Percentiles rank a stretch among this genome's conserved stretches.
Evolutionary conservation across 2,888 invertebrate genomes (phyloP).

Genomic region (Leucophenga montana): DNA sequence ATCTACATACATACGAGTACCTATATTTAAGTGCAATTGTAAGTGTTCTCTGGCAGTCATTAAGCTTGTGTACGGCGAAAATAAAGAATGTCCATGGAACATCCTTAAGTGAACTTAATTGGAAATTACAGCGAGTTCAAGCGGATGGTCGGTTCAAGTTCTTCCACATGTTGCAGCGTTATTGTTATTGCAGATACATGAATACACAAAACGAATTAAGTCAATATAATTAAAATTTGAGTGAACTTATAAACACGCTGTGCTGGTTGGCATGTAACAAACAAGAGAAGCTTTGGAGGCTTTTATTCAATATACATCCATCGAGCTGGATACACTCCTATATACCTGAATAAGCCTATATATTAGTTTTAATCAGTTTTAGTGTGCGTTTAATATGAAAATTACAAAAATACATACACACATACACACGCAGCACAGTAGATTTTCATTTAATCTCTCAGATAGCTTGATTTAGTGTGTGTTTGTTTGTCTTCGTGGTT

Average conservation of each 20-base stretch:
- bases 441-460: slow-evolving; percentile 7
- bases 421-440: not conserved
- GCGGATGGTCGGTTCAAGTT: not conserved
- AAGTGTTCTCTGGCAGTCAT: not conserved
- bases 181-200: slow-evolving; percentile 55
- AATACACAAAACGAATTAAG: slow-evolving; percentile 55
- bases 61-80: slow-evolving; percentile 15
- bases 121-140: slow-evolving; percentile 57
- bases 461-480: not conserved
- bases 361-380: slow-evolving; percentile 18
- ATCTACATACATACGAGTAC: not conserved
- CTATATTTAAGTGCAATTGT: not conserved
- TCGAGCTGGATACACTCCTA: slow-evolving; percentile 3
- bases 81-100: slow-evolving; percentile 8
- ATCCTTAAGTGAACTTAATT: slow-evolving; percentile 60
- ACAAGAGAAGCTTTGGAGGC: slow-evolving; percentile 4
- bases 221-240: slow-evolving; percentile 63
- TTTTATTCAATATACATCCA: slow-evolving; percentile 9
- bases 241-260: slow-evolving; percentile 52
- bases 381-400: slow-evolving; percentile 1
- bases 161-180: not conserved
- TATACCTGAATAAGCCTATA: slow-evolving; percentile 11
- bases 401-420: slow-evolving; percentile 10
- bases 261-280: no score
- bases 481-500: no score